phyloP scores from a whole-genome alignment of 1,140 invertebrate genomes.

The Drosophila paulistorum region DNA sequence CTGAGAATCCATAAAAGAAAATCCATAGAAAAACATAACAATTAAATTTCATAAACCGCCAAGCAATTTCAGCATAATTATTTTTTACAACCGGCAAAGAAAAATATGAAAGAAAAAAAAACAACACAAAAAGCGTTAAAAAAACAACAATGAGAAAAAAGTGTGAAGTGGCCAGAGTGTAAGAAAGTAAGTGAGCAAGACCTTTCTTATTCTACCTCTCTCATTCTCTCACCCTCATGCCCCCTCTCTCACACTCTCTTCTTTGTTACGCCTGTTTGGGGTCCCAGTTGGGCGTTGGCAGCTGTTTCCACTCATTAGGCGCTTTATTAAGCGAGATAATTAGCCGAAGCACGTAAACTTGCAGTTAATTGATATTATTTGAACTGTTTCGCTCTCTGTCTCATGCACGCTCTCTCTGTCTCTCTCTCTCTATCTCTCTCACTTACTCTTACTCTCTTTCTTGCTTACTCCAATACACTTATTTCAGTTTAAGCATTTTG shows the following conservation, averaged over 20 bases:
- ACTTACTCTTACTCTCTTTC: slow-evolving; percentile 11
- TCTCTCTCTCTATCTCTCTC: background rate
- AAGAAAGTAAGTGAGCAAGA: slow-evolving; percentile 14
- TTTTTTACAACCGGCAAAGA: slow-evolving; percentile 51
- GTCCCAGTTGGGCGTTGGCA: slow-evolving; percentile 66
- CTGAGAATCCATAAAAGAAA: slow-evolving; percentile 1
- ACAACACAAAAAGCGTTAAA: slow-evolving; percentile 37
- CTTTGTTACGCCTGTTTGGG: slow-evolving; percentile 30
- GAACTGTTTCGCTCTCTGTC: slow-evolving; percentile 47
- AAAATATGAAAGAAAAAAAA: slow-evolving; percentile 3
- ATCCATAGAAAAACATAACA: slow-evolving; percentile 48
- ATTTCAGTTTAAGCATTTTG: background rate
- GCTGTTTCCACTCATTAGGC: slow-evolving; percentile 80
- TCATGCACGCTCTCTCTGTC: background rate
- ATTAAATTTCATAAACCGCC: slow-evolving; percentile 76
- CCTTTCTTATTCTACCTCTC: slow-evolving; percentile 18
- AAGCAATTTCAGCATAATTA: slow-evolving; percentile 71
- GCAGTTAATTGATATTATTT: slow-evolving; percentile 81
- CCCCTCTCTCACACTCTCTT: background rate
- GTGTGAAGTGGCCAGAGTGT: slow-evolving; percentile 25
- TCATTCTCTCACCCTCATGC: background rate
- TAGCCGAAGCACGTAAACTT: slow-evolving; percentile 79
- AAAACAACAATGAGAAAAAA: slow-evolving; percentile 17
- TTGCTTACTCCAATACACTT: slow-evolving; percentile 8
- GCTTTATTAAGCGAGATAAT: slow-evolving; percentile 81